These are phyloP conservation scores for Drosophila suboccidentalis DNA, from an alignment of 2,888 invertebrate species.

Conservation along the genomic window DNA sequence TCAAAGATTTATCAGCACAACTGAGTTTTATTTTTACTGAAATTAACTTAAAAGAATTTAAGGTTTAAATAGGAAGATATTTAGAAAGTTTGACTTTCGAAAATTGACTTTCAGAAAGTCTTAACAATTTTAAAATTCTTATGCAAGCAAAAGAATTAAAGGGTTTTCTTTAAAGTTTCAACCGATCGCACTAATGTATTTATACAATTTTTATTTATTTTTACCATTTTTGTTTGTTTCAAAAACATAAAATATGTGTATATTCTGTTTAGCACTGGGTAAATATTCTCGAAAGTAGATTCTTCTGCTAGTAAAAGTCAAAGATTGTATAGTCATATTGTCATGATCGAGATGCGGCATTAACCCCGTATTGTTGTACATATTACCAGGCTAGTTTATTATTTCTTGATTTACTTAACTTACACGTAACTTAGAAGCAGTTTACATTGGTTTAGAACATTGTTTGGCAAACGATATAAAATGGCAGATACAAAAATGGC, in stretches of 20 bases:
- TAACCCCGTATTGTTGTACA: slow-evolving; percentile 38
- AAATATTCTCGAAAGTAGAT: background rate
- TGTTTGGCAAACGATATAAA: slow-evolving; percentile 49
- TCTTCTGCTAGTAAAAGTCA: background rate
- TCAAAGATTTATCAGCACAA: background rate
- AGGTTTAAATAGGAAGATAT: no score
- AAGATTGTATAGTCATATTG: background rate
- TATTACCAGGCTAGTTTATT: slow-evolving; percentile 76
- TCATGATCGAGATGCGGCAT: background rate
- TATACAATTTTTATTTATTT: slow-evolving; percentile 57
- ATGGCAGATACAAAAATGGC: slow-evolving; percentile 82
- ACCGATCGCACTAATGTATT: background rate
- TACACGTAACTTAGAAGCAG: slow-evolving; percentile 77
- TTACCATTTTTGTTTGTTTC: slow-evolving; percentile 48
- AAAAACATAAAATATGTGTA: slow-evolving; percentile 45
- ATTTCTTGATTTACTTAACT: slow-evolving; percentile 76
- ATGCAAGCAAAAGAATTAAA: background rate
- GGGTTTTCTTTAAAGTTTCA: background rate
- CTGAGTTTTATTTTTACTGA: background rate
- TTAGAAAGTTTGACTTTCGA: no score
- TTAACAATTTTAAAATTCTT: background rate
- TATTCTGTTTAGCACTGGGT: slow-evolving; percentile 4
- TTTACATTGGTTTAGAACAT: slow-evolving; percentile 74
- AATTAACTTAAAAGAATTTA: background rate
- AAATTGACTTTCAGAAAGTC: background rate